Conservation (phyloP, 2,113 vertebrate genomes). For the Elgaria multicarinata region DNA sequence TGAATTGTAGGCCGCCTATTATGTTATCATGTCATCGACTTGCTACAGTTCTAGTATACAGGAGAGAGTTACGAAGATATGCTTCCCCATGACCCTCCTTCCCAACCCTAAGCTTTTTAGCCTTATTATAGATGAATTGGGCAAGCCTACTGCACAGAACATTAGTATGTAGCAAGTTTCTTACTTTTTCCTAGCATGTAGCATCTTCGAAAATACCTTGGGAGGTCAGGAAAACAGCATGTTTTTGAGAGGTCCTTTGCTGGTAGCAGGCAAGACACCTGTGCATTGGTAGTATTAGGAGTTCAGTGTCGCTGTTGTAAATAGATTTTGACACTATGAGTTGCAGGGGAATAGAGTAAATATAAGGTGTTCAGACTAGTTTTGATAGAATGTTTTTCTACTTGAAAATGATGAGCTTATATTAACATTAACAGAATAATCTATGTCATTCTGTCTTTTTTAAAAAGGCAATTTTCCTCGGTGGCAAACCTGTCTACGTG, state of each 20-base stretch:
- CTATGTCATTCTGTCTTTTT: conserved; percentile 66
- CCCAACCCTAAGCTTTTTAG: rapidly evolving
- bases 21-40: conserved; percentile 68
- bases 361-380: conserved; percentile 66
- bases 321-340: conserved; percentile 49
- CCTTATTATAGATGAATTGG: neutral
- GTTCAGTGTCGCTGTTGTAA: conserved; percentile 26
- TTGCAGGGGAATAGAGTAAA: conserved; percentile 56
- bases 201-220: conserved; percentile 48
- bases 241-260: conserved; percentile 57
- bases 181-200: neutral
- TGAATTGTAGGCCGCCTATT: conserved; percentile 69
- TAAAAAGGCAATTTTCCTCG: conserved; percentile 72
- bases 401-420: conserved; percentile 78
- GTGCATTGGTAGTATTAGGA: conserved; percentile 27
- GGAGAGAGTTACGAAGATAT: conserved; percentile 47
- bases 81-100: neutral
- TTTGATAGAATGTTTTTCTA: conserved; percentile 80
- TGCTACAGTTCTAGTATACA: conserved; percentile 46
- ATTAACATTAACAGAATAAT: conserved; percentile 82
- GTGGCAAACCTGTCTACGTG: conserved; percentile 77
- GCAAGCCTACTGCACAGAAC: conserved; percentile 27
- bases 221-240: conserved; percentile 44
- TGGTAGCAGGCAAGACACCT: conserved; percentile 50
- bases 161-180: conserved; percentile 14